A percentile compares a stretch with the other conserved stretches of the same genome.
phyloP scores from a whole-genome alignment of 2,888 invertebrate species.

The Andrena minutula region DNA sequence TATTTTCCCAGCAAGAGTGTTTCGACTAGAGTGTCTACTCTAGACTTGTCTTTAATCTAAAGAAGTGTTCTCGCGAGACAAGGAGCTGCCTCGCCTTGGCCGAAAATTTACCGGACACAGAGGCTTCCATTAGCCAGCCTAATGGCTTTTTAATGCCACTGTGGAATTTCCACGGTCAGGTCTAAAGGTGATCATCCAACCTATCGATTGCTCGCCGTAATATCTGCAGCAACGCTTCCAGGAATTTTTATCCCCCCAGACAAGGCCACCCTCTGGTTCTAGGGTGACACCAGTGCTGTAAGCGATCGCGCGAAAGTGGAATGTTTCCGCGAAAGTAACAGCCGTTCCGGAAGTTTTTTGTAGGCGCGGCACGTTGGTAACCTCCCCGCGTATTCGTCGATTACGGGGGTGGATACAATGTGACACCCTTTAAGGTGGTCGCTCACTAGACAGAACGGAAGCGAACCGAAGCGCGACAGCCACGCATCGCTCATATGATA shows the following conservation, averaged over 20 bases:
- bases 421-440: not conserved
- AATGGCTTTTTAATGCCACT: conserved; percentile 75
- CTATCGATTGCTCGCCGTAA: conserved; percentile 56
- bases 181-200: conserved; percentile 38
- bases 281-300: not conserved
- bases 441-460: too few species aligned
- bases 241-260: conserved; percentile 34
- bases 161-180: conserved; percentile 51
- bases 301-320: not conserved
- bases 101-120: conserved; percentile 55
- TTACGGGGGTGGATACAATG: not conserved
- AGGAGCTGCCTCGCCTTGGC: conserved; percentile 36
- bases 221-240: conserved; percentile 25
- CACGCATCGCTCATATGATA: too few species aligned
- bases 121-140: conserved; percentile 53
- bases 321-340: not conserved
- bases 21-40: too few species aligned
- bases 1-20: conserved; percentile 3
- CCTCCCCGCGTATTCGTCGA: not conserved
- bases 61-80: conserved; percentile 12
- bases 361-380: not conserved
- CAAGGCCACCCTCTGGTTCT: not conserved
- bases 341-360: conserved; percentile 18
- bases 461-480: too few species aligned
- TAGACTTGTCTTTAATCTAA: conserved; percentile 33